A percentile compares a stretch with the other conserved stretches of the same genome.
Conservation (phyloP, 2,888 invertebrate genomes). For the Cancer borealis region DNA sequence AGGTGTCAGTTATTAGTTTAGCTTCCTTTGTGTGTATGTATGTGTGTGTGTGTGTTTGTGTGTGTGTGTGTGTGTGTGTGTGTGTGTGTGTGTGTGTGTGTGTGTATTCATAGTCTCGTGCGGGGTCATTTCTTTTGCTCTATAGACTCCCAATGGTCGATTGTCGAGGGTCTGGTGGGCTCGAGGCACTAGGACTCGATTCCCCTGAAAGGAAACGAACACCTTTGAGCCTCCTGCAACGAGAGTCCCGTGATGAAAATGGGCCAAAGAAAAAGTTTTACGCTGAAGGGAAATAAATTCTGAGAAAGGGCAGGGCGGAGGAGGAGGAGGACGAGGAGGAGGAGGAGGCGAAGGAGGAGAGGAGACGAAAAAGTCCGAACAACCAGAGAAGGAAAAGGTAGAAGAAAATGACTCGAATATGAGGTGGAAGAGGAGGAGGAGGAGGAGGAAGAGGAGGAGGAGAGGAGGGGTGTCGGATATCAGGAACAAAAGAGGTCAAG, state of each 20-base stretch:
- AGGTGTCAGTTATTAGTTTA: not conserved
- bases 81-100: conserved; percentile 37
- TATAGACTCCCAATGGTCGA: not conserved
- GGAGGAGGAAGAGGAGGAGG: not conserved
- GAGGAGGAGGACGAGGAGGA: conserved; percentile 9
- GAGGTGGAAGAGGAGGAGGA: not conserved
- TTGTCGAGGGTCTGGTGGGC: not conserved
- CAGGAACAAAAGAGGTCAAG: conserved; percentile 23
- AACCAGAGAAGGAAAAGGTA: not conserved
- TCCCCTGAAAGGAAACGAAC: not conserved
- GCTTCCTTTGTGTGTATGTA: not conserved
- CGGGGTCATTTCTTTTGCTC: not conserved
- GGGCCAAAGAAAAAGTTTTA: conserved; percentile 23
- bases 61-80: conserved; percentile 29
- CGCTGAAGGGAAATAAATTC: not conserved
- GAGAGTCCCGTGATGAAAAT: not conserved
- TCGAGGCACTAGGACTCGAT: not conserved
- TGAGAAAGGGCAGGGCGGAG: not conserved
- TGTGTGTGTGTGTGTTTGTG: conserved; percentile 34
- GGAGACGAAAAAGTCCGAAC: no score
- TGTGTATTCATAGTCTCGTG: not conserved
- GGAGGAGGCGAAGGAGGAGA: not conserved
- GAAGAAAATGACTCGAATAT: not conserved
- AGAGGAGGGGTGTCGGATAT: not conserved
- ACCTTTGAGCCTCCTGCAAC: not conserved